phyloP scores from a whole-genome alignment of 2,113 vertebrate species.

The Triplophysa dalaica region DNA sequence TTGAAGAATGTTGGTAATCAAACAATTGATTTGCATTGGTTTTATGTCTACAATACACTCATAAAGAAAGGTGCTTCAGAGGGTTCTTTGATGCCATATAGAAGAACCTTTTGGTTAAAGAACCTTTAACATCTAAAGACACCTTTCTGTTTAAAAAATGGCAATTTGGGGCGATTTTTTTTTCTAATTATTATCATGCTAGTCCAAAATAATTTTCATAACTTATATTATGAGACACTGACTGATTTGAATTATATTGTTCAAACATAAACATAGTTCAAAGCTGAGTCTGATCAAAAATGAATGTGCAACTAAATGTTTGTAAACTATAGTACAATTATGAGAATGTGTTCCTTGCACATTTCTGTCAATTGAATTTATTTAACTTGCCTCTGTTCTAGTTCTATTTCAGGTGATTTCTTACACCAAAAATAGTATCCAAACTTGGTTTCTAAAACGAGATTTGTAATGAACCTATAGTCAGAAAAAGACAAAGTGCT shows the following conservation, averaged over 20 bases:
- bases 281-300: neutral
- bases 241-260: neutral
- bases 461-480: neutral
- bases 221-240: neutral
- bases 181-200: neutral
- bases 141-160: no score
- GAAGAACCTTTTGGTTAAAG: no score
- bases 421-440: neutral
- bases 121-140: no score
- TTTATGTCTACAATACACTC: no score
- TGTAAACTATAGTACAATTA: neutral
- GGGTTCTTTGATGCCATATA: no score
- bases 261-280: no score
- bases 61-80: no score
- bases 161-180: no score
- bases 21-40: no score
- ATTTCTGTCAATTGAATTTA: neutral
- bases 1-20: no score
- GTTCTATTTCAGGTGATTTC: constrained; percentile 5
- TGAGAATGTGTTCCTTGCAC: neutral
- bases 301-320: neutral
- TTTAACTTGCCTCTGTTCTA: neutral
- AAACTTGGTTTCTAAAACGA: neutral
- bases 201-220: neutral
- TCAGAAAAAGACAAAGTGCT: neutral